A percentile compares a stretch with the other conserved stretches of the same genome.
Evolutionary conservation across 2,113 vertebrate genomes (phyloP).

Genomic region (Pardalotus punctatus): DNA sequence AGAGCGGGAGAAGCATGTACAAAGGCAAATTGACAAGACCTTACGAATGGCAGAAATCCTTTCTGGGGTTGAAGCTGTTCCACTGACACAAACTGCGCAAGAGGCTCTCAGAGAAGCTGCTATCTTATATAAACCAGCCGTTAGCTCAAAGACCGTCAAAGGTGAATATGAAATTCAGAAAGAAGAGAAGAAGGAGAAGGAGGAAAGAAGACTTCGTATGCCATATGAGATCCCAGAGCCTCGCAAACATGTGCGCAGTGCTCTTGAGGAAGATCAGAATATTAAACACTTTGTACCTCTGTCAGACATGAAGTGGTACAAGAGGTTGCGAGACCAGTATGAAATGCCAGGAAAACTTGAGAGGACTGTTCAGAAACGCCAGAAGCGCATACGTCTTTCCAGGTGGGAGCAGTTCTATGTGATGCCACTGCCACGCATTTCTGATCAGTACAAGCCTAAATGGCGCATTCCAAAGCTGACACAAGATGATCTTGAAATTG

Average conservation of each 20-base stretch:
- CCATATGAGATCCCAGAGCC: slow-evolving; percentile 89
- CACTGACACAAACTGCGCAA: slow-evolving; percentile 86
- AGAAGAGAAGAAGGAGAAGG: slow-evolving; percentile 90
- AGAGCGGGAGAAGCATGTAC: slow-evolving; percentile 75
- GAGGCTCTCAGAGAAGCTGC: slow-evolving; percentile 92
- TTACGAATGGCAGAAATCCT: slow-evolving; percentile 91
- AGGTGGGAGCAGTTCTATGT: slow-evolving; percentile 98
- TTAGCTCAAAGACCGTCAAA: slow-evolving; percentile 89
- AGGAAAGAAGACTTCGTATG: slow-evolving; percentile 91
- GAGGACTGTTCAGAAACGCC: slow-evolving; percentile 86
- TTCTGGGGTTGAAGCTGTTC: slow-evolving; percentile 79
- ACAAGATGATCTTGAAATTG: slow-evolving; percentile 94
- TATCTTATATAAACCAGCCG: slow-evolving; percentile 90
- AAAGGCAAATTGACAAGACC: slow-evolving; percentile 89
- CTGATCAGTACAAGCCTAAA: slow-evolving; percentile 92
- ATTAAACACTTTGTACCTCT: slow-evolving; percentile 94
- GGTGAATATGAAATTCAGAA: slow-evolving; percentile 84
- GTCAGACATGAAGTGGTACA: slow-evolving; percentile 99
- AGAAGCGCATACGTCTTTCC: slow-evolving; percentile 95
- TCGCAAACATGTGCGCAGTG: slow-evolving; percentile 74
- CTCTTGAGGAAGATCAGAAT: slow-evolving; percentile 86
- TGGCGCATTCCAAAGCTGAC: slow-evolving; percentile 89
- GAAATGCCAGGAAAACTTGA: slow-evolving; percentile 97
- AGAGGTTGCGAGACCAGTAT: slow-evolving; percentile 92
- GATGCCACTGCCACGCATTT: slow-evolving; percentile 92